Evolutionary conservation across 2,888 invertebrate species (phyloP).

Genomic region (Malthinus flaveolus): DNA sequence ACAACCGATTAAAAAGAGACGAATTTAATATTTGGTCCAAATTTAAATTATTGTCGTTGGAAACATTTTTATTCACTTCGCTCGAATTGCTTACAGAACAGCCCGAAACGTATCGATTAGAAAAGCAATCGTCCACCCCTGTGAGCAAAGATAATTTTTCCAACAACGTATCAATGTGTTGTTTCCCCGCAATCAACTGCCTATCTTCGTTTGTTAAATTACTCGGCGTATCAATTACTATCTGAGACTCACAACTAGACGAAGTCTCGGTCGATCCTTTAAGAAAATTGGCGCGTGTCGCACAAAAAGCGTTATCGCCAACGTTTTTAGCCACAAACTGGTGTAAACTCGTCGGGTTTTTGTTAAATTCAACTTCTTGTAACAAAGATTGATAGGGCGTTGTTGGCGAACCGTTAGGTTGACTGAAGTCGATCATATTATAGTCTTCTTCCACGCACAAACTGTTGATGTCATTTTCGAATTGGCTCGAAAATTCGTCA

Average conservation of each 20-base stretch:
- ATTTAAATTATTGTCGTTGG: conserved; percentile 8
- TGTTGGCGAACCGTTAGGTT: conserved; percentile 30
- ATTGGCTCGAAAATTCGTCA: conserved; percentile 58
- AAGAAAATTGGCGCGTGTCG: conserved; percentile 4
- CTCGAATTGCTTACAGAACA: conserved; percentile 43
- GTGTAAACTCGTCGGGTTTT: not conserved
- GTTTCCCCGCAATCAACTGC: conserved; percentile 43
- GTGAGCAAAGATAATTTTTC: conserved; percentile 46
- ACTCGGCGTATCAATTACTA: not conserved
- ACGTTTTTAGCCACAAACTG: conserved; percentile 6
- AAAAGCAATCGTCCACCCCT: conserved; percentile 36
- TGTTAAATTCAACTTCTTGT: conserved; percentile 21
- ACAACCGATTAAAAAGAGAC: conserved; percentile 46
- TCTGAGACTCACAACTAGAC: not conserved
- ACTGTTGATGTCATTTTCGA: conserved; percentile 63
- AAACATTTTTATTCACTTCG: not conserved
- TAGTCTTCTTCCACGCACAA: conserved; percentile 51
- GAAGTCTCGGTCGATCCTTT: not conserved
- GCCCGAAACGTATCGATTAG: conserved; percentile 48
- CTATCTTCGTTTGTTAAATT: conserved; percentile 32
- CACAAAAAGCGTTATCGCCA: conserved; percentile 18
- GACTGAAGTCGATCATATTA: conserved; percentile 46
- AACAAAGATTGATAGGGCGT: conserved; percentile 29
- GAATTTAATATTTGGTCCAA: conserved; percentile 46
- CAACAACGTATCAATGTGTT: conserved; percentile 49